Percentiles rank a stretch among this genome's conserved stretches.
These are phyloP conservation scores for Etheostoma perlongum DNA, from an alignment of 2,797 vertebrate genomes.

Conservation along the genomic window DNA sequence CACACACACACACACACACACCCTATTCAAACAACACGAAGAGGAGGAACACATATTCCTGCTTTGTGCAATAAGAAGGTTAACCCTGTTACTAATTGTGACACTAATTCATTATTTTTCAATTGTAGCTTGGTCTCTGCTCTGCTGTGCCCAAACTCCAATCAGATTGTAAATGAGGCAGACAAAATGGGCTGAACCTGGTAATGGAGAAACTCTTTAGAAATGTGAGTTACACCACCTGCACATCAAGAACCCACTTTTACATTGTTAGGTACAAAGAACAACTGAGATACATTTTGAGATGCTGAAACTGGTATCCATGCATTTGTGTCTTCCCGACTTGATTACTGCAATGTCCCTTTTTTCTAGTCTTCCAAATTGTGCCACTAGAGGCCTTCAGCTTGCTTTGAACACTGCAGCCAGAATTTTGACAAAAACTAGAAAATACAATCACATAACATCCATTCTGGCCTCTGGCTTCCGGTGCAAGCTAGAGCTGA, in stretches of 20 bases:
- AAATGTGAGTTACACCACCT: conserved; percentile 63
- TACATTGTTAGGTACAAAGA: conserved; percentile 5
- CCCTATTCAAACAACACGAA: conserved; percentile 48
- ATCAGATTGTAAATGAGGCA: conserved; percentile 83
- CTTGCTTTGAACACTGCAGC: too few relatives aligned
- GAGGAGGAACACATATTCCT: conserved; percentile 47
- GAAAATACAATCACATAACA: too few relatives aligned
- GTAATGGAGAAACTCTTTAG: conserved; percentile 69
- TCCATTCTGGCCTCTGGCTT: too few relatives aligned
- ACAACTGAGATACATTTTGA: neutral
- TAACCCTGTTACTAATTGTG: conserved; percentile 82
- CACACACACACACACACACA: conserved; percentile 42
- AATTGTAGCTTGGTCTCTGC: conserved; percentile 79
- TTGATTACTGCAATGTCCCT: too few relatives aligned
- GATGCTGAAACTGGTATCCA: too few relatives aligned
- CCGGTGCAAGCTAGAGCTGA: too few relatives aligned
- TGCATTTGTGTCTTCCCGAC: too few relatives aligned
- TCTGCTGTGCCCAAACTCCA: conserved; percentile 73
- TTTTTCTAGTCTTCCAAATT: too few relatives aligned
- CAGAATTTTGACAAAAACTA: too few relatives aligned
- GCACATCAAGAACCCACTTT: conserved; percentile 35
- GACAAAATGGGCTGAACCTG: conserved; percentile 73
- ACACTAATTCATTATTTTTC: conserved; percentile 79
- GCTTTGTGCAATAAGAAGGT: conserved; percentile 73
- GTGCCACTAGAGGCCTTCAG: too few relatives aligned